Evolutionary conservation across 1,140 invertebrate genomes (phyloP), one percentile per base, ranked within the genome.

Genomic region (Drosophila kohkoa): DNA sequence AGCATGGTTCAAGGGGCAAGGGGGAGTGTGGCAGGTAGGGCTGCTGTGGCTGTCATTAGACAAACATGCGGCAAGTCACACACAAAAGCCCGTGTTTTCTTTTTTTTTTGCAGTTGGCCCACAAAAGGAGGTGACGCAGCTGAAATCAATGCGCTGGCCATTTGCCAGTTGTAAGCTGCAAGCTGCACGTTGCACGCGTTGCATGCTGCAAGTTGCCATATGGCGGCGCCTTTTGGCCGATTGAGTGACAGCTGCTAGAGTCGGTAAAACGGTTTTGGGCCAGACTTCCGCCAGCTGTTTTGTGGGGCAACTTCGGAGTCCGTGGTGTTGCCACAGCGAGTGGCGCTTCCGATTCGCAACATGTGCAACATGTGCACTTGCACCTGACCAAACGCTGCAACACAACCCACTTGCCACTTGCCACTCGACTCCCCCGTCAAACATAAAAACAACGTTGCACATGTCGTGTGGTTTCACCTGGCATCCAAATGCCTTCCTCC

Each of bases 71-170:
- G 81, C 77, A 55, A 41, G 76, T 64, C 41, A 51, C 72, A 54
- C 16, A 52, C 57, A 25, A 25, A 25, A 25, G 20, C 20, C 20
- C 20, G 20, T 25, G 20, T 20, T 20, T 25, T 16, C 1, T 1
- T 16, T 16, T 16, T 25, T 25, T 25, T 25, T 25, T 25, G 4
- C 25, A 57, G 20, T 75, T 77, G 60, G 77, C 60, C 63, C 77
- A 81, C 78, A 78, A 86, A 77, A 82, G 77, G 43, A 45, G 79
- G 76, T 87, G 83, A 87, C 83, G 83, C 83, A 87, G 83, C 83
- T 82, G 83, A 87, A 87, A 87, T 87, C 82, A 87, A 88, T 87
- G 82, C 79, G 59, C 49, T 55, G 49, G 16, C 49, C 65, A 68
- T 41, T 74, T 68, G 64, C 57, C 45, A 57, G 58, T 30, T 43